These are phyloP conservation scores for Cuculus canorus DNA, from an alignment of 2,797 vertebrate genomes.

Conservation along the genomic window DNA sequence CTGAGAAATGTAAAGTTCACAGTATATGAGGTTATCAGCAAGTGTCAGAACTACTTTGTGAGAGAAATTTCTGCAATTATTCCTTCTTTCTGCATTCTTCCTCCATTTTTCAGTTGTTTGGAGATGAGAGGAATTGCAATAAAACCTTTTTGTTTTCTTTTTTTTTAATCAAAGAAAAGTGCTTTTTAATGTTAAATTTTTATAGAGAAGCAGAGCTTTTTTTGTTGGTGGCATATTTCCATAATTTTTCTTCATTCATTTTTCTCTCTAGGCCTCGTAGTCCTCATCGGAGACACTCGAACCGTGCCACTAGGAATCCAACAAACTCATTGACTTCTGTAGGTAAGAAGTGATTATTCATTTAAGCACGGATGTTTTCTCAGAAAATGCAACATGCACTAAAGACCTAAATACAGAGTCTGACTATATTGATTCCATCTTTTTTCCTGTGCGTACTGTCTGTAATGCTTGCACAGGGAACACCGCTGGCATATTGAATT, in stretches of 20 bases:
- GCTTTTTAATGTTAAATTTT: neutral
- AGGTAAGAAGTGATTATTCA: slow-evolving; percentile 79
- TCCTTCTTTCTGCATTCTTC: neutral
- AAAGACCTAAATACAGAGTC: neutral
- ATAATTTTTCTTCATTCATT: neutral
- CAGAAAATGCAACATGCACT: neutral
- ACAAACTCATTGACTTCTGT: slow-evolving; percentile 88
- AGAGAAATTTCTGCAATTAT: neutral
- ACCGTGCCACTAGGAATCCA: slow-evolving; percentile 81
- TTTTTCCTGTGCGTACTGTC: neutral
- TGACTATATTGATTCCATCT: neutral
- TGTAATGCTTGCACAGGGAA: neutral
- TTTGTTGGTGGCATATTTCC: neutral
- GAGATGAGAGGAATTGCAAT: neutral
- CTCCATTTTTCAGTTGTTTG: neutral
- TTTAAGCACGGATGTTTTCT: neutral
- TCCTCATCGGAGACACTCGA: slow-evolving; percentile 83
- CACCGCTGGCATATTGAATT: neutral
- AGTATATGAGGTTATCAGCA: neutral
- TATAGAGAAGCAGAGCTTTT: neutral
- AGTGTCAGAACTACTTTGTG: neutral
- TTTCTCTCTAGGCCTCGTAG: slow-evolving; percentile 84
- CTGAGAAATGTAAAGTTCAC: neutral
- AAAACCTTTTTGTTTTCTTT: neutral
- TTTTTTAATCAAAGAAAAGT: neutral